Percentiles rank a stretch among this genome's conserved stretches.
Conservation (phyloP, 2,888 invertebrate species). For the Epinotia bilunana region DNA sequence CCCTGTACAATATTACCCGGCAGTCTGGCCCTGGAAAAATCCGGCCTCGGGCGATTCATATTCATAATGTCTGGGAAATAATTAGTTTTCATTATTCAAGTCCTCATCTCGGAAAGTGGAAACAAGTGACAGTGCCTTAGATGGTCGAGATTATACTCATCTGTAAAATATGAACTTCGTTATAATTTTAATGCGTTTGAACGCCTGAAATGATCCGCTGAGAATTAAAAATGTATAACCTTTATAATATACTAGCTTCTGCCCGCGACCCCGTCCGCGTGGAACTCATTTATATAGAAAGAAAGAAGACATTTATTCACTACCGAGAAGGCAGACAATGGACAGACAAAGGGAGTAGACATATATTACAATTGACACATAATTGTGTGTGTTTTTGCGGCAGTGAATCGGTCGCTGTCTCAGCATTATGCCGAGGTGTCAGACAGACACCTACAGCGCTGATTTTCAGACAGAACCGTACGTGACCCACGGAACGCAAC, state of each 20-base stretch:
- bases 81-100: constrained; percentile 68
- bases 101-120: constrained; percentile 29
- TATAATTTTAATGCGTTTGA: background rate
- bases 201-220: background rate
- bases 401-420: too few relatives aligned
- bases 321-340: too few relatives aligned
- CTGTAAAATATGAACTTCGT: background rate
- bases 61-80: constrained; percentile 67
- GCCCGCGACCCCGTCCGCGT: too few relatives aligned
- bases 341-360: too few relatives aligned
- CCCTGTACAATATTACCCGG: constrained; percentile 44
- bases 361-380: too few relatives aligned
- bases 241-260: background rate
- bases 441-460: too few relatives aligned
- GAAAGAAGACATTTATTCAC: too few relatives aligned
- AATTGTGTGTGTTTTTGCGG: too few relatives aligned
- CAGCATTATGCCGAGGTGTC: too few relatives aligned
- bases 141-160: background rate
- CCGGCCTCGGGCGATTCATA: constrained; percentile 61
- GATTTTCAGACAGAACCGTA: too few relatives aligned
- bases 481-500: too few relatives aligned
- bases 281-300: too few relatives aligned
- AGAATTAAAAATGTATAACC: background rate
- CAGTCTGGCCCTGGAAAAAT: constrained; percentile 51
- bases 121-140: constrained; percentile 18